Conservation (phyloP, 2,797 vertebrate genomes). For the Phoebastria nigripes region DNA sequence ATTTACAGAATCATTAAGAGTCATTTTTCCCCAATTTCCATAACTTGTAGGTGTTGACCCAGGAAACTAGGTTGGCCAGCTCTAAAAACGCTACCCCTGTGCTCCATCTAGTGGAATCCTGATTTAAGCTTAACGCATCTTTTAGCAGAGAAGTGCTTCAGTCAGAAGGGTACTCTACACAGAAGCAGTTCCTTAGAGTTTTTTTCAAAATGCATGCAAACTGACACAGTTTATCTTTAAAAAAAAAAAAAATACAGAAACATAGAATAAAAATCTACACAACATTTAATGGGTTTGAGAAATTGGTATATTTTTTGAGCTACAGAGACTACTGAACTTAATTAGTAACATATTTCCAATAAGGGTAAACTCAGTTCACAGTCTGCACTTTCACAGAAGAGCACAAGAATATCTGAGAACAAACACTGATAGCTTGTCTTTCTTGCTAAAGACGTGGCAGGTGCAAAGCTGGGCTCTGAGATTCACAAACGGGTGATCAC, state of each 20-base stretch:
- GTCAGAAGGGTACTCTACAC: neutral
- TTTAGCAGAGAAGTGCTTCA: neutral
- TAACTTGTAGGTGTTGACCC: neutral
- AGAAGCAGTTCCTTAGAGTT: neutral
- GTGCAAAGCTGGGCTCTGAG: neutral
- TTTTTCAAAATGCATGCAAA: neutral
- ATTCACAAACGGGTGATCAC: neutral
- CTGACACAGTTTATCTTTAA: neutral
- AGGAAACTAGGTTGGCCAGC: neutral
- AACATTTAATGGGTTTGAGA: neutral
- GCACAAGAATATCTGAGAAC: neutral
- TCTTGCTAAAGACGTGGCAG: neutral
- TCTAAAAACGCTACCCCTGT: constrained; percentile 69
- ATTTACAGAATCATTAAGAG: neutral
- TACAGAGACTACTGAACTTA: neutral
- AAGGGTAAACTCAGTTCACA: neutral
- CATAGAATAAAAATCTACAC: neutral
- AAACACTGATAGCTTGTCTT: neutral
- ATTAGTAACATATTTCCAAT: neutral
- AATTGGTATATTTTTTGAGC: neutral
- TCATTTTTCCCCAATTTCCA: neutral
- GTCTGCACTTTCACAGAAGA: neutral
- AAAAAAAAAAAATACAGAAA: neutral
- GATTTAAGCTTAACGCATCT: constrained; percentile 29
- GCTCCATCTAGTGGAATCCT: constrained; percentile 78